Evolutionary conservation across 1,140 invertebrate genomes (phyloP), one percentile per base, ranked within the genome.

Genomic region (Streblospio benedicti): DNA sequence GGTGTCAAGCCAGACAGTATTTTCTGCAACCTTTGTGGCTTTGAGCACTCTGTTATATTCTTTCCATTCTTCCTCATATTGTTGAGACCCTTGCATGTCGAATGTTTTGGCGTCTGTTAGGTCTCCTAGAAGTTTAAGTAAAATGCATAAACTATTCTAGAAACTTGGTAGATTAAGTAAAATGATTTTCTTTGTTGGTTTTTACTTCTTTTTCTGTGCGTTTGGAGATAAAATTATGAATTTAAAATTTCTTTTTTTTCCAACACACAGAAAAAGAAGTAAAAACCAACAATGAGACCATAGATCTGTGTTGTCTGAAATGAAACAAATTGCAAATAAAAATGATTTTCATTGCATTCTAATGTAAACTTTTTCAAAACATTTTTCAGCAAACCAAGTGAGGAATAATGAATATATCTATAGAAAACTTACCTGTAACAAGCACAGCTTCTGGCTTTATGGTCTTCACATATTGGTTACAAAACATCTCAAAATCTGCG

Each of bases 1-100:
- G 59, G 93, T 87, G 79, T 95, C 93, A 45, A 95, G 78, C 91
- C 91, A 95, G 9, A 83, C 78, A 3, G 88, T 90, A 72, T 83
- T 85, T 49, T 85, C 79, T 32, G 76, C 77, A 23, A 90, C 81
- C 64, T 85, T 81, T 61, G 83, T 85, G 61, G 87, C 82, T 38
- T 84, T 80, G 28, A 94, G 78, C 62, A 87, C 81, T 67, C 85
- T 80, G 62, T 83, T 79, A 75, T 96, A 96, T 65, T 84, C 80
- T 61, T 85, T 71, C 92, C 92, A 96, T 81, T 96, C 93, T 69
- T 85, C 82, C 67, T 86, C 75, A 68, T 85, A 85, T 79, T 95
- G 91, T 30, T 82, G 81, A 25, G 90, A 93, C 5, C 89, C 89
- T 67, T 90, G 84, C 65, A 83, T 83, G 74, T 91, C 85, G 64